Evolutionary conservation across 2,888 invertebrate genomes (phyloP), one percentile per base, ranked within the genome.

Genomic region (Perithous albicinctus): DNA sequence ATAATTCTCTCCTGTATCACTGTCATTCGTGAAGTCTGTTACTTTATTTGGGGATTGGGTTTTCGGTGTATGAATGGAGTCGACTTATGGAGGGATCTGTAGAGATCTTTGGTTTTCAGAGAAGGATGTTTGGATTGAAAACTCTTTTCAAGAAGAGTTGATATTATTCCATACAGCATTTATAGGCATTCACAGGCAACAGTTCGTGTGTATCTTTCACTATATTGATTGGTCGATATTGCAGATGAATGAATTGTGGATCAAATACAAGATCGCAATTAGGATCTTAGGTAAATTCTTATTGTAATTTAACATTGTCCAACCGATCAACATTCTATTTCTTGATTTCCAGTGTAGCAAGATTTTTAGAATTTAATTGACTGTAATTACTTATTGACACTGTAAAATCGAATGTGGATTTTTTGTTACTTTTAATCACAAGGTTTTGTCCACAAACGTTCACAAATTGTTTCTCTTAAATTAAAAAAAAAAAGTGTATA

Each of bases 1-100:
- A 84, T 84, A 84, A 84, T 82, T 78, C 79, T 70, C 51, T 56
- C 35, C 15, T 43, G 67, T 20, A 70, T 66, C 12, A 5, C 48
- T 61, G 54, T 32, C 74, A 78, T 1, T 38, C 32, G 10, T 29
- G 56, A 41, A 67, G 48, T 82, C 64, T 74, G 75, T 82, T 51
- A 32, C 74, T 70, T 35, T 26, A 48, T 75, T 70, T 26, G 20
- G 54, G 61, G 43, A 5, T 5, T 46, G 51, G 64, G 43, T 41
- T 51, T 63, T 15, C 26, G 43, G n/a, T 73, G 43, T 41, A 38
- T 69, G 43, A 63, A 81, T 69, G 18, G 69, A 46, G n/a, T n/a
- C n/a, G 18, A n/a, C n/a, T n/a, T 41, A 5, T 66, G n/a, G 18
- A 48, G 59, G 10, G 43, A 29, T 32, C 48, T 64, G 10, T 41